These are phyloP conservation scores for Melanaphis sacchari DNA, from an alignment of 1,140 invertebrate genomes.

Conservation along the genomic window DNA sequence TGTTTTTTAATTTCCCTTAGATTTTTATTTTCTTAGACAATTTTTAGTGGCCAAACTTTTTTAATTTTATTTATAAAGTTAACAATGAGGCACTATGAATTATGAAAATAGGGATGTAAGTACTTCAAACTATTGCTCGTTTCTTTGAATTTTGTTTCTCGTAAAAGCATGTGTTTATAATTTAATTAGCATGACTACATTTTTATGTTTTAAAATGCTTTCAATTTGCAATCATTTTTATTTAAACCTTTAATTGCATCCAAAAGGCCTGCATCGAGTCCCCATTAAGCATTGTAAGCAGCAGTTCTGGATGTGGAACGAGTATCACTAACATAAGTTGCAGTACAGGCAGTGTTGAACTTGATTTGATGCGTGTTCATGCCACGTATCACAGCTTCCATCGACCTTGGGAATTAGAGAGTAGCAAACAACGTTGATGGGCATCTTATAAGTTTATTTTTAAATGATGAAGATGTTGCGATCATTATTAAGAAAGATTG, in stretches of 20 bases:
- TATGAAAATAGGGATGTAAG: constrained; percentile 32
- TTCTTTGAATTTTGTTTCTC: neutral
- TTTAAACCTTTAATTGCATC: constrained; percentile 53
- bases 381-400: constrained; percentile 68
- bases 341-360: constrained; percentile 53
- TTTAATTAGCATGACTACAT: neutral
- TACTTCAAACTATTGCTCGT: neutral
- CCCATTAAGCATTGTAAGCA: constrained; percentile 55
- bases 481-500: too few relatives aligned
- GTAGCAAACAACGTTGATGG: constrained; percentile 65
- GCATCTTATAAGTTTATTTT: too few relatives aligned
- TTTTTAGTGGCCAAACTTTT: constrained; percentile 5
- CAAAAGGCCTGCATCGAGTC: constrained; percentile 55
- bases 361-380: constrained; percentile 63
- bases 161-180: constrained; percentile 29
- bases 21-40: neutral
- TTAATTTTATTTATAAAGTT: constrained; percentile 31
- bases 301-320: constrained; percentile 58
- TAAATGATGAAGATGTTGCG: too few relatives aligned
- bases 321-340: constrained; percentile 57
- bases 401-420: constrained; percentile 68
- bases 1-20: neutral
- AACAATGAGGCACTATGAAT: constrained; percentile 29
- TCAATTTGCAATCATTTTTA: constrained; percentile 42
- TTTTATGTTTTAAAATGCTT: constrained; percentile 23